These are phyloP conservation scores for Perizoma flavofasciatum DNA, from an alignment of 2,888 invertebrate species.

Conservation along the genomic window DNA sequence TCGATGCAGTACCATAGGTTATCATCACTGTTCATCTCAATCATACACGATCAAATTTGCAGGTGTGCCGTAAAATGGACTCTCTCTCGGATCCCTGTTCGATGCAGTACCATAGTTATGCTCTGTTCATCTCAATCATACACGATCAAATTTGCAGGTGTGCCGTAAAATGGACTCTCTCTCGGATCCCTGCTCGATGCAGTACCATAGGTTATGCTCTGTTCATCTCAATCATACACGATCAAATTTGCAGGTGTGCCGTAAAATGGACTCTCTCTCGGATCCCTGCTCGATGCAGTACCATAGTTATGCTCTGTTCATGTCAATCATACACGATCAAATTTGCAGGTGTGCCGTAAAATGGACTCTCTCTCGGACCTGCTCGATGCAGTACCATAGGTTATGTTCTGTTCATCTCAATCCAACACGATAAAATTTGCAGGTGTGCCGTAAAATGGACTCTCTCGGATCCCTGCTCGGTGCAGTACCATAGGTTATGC, in stretches of 20 bases:
- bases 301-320: too few relatives aligned
- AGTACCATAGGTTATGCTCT: too few relatives aligned
- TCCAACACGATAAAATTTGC: neutral
- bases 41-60: neutral
- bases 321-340: neutral
- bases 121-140: too few relatives aligned
- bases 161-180: constrained; percentile 89
- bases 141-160: constrained; percentile 45
- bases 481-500: too few relatives aligned
- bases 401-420: too few relatives aligned
- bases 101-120: too few relatives aligned
- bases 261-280: constrained; percentile 87
- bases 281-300: constrained; percentile 92
- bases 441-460: constrained; percentile 87
- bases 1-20: too few relatives aligned
- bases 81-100: constrained; percentile 92
- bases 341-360: constrained; percentile 83
- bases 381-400: constrained; percentile 89
- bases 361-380: constrained; percentile 91
- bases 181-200: constrained; percentile 91
- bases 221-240: too few relatives aligned
- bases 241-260: constrained; percentile 78
- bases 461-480: constrained; percentile 92
- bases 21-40: too few relatives aligned
- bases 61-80: constrained; percentile 87